Evolutionary conservation across 2,888 invertebrate genomes (phyloP), one percentile per base, ranked within the genome.

Genomic region (Pinctada fucata): DNA sequence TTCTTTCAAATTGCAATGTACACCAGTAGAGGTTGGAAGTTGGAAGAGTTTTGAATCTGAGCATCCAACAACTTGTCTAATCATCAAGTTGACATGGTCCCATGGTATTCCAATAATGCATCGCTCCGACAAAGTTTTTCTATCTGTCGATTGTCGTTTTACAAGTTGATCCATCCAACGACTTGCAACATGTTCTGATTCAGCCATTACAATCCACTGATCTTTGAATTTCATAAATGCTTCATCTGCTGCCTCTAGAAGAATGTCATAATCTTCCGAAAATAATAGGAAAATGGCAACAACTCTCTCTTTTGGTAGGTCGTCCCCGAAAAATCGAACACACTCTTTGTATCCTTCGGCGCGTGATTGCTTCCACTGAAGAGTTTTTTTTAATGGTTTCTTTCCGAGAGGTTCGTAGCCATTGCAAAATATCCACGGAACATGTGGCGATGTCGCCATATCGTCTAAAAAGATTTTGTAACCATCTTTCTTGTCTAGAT

Each of bases 341-440:
- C 83, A 83, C 63, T 87, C 86, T 76, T 85, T 86, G 78, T 87
- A 88, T 13, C 85, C 85, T 73, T 83, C 80, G 13, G 81, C 80
- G 72, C 85, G 82, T 48, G 82, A 78, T 50, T 78, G 79, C 64
- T 86, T 87, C 88, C 88, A 88, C 3, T 83, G 76, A 6, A 75
- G 72, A 47, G 79, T 79, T 48, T 70, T 67, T 48, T 70, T 65
- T 71, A 84, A 67, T 47, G 79, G 74, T 13, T 72, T 67, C 51
- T 80, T 71, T 47, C 72, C 48, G 71, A 83, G 72, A 5, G 64
- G 68, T 51, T 78, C 82, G 77, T 87, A 86, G 3, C 88, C 88
- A 83, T 88, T 87, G 64, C 83, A 83, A 76, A 88, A 88, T 10
- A 88, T 68, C 88, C 88, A 88, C 16, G 83, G 79, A 4, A 79